Base-by-base conservation (phyloP, 2,797 vertebrate species). In the Petrocephalus sullivani region DNA sequence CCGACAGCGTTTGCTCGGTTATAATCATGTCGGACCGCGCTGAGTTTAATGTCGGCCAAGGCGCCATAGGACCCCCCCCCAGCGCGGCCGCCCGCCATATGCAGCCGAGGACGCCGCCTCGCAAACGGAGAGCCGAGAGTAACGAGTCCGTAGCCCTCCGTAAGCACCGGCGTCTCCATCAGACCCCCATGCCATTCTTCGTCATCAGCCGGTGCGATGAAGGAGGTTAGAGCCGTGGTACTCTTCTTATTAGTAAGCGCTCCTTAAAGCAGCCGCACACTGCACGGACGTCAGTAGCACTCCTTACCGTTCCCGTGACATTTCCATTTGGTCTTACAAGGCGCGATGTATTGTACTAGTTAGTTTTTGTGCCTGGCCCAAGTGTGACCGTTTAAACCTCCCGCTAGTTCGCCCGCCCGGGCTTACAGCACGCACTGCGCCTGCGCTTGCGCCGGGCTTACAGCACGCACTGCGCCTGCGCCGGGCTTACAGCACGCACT, bases 351-450 rank as follows among this genome's bases (percentile, higher is more conserved):
- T 86, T 19, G 16, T 4, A 86, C 54, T 58, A 10, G 57, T 14
- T 60, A 8, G 49, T 5, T 33, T 4, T 41, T 5, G 12, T 21
- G 49, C 2, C 9, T 33, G 51, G 10, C 33, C 49, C 23, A 41
- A 21, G 81, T 87, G 88, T 87, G 89, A 89, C 83, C 58, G 90
- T 91, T 91, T 91, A 92, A 92, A 92, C 85, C 87, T 88, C 84
- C 37, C 37, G 75, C 58, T 28, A 3, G 87, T 78, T 87, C 88
- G 89, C 91, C 89, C 64, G 90, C 56, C 51, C 71, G 87, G 57
- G 19, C 49, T 49, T 3, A 23, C 23, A 85, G 23, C 10, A 16
- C 67, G 19, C 16, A 71, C 21, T 28, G 49, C 4, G 21, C 21
- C 54, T 19, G 14, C 41, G 56, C 54, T 56, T 16, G 54, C 85